A percentile compares a stretch with the other conserved stretches of the same genome.
phyloP scores from a whole-genome alignment of 2,888 invertebrate species.

The Dyspetes luteomarginatus region DNA sequence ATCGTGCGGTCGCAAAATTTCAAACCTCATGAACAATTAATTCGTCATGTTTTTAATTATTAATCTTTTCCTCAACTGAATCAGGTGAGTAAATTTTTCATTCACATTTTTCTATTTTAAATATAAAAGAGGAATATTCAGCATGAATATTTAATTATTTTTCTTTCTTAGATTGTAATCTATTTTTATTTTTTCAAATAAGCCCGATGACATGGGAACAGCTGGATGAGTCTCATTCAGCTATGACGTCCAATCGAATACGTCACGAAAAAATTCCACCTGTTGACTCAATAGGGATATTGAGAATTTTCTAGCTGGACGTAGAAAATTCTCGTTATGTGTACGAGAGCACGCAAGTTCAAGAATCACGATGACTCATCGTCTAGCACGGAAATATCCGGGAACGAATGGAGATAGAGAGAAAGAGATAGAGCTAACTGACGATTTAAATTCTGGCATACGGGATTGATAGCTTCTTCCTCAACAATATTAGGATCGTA shows the following conservation, averaged over 20 bases:
- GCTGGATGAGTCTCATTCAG: neutral
- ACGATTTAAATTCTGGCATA: neutral
- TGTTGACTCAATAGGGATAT: neutral
- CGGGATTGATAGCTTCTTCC: neutral
- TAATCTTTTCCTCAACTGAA: no score
- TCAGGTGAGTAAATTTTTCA: neutral
- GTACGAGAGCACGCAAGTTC: slow-evolving; percentile 36
- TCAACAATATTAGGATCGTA: no score
- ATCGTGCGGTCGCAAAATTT: neutral
- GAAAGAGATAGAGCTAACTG: neutral
- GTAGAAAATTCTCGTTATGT: neutral
- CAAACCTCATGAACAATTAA: neutral
- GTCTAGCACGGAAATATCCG: slow-evolving; percentile 42
- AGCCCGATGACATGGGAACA: neutral
- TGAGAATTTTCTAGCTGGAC: neutral
- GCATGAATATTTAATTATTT: neutral
- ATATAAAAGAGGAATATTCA: neutral
- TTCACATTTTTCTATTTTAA: neutral
- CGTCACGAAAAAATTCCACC: neutral
- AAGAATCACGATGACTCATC: slow-evolving; percentile 61
- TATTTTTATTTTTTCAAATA: neutral
- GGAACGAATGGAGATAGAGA: slow-evolving; percentile 6
- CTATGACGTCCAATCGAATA: slow-evolving; percentile 6
- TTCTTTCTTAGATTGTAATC: neutral
- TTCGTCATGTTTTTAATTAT: no score